A percentile compares a stretch with the other conserved stretches of the same genome.
Conservation (phyloP, 2,113 vertebrate species). For the Myiagra hebetior region DNA sequence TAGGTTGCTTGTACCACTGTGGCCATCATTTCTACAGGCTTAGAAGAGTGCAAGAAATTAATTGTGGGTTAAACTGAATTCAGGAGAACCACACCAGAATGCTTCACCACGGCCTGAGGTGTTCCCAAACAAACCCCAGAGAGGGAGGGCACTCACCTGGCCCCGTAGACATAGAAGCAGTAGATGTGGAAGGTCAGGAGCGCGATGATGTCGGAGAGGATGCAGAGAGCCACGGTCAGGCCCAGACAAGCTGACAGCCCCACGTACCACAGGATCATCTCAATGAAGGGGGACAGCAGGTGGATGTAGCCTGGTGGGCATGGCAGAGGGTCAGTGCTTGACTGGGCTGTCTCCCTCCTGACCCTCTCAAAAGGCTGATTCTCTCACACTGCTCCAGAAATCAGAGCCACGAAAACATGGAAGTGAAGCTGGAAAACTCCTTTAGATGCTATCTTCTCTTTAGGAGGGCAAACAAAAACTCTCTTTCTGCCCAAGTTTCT, state of each 20-base stretch:
- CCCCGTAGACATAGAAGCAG: conserved; percentile 99
- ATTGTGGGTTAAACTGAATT: not conserved
- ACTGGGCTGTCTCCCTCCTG: not conserved
- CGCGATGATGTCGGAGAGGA: conserved; percentile 90
- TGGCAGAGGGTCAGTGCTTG: not conserved
- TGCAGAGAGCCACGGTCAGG: conserved; percentile 87
- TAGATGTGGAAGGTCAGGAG: conserved; percentile 98
- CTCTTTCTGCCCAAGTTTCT: not conserved
- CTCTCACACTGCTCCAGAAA: not conserved
- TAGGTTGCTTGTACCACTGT: not conserved
- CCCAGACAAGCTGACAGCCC: conserved; percentile 91
- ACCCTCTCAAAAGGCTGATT: not conserved
- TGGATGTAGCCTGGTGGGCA: conserved; percentile 88
- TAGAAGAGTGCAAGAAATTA: not conserved
- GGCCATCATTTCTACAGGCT: not conserved
- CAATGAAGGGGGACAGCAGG: conserved; percentile 93
- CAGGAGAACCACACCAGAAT: not conserved
- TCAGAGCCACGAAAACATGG: not conserved
- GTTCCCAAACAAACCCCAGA: not conserved
- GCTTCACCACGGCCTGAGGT: not conserved
- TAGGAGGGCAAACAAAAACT: not conserved
- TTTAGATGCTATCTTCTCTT: not conserved
- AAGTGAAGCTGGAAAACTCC: not conserved
- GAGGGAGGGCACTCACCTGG: conserved; percentile 77
- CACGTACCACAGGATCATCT: conserved; percentile 93